Evolutionary conservation across 1,140 invertebrate genomes (phyloP).

Genomic region (Formica selysi): DNA sequence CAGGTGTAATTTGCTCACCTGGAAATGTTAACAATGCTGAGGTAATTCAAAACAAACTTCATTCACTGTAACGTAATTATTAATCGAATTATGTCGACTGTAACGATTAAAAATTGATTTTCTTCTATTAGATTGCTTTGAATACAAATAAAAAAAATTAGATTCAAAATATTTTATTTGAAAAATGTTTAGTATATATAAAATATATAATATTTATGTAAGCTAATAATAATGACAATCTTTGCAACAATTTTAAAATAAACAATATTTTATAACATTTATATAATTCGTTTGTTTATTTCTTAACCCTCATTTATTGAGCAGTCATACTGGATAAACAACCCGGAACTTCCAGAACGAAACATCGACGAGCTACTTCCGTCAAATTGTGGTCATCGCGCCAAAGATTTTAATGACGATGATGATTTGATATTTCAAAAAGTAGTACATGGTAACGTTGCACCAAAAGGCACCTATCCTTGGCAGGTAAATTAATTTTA

Average conservation of each 20-base stretch:
- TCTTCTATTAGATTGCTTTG: not conserved
- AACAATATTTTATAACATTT: not conserved
- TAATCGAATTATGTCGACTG: not conserved
- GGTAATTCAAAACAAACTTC: conserved; percentile 78
- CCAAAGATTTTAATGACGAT: conserved; percentile 84
- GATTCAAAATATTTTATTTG: not conserved
- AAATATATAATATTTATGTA: not conserved
- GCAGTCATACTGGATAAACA: conserved; percentile 59
- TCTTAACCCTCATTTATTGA: conserved; percentile 67
- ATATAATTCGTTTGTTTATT: conserved; percentile 48
- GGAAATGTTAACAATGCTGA: conserved; percentile 76
- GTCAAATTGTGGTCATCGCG: conserved; percentile 85
- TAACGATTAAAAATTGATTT: not conserved
- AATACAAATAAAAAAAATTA: conserved; percentile 5
- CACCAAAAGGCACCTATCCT: conserved; percentile 90
- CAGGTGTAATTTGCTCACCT: conserved; percentile 88
- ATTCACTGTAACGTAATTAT: conserved; percentile 12
- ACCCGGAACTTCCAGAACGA: conserved; percentile 70
- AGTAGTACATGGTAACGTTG: conserved; percentile 87
- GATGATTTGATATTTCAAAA: conserved; percentile 85
- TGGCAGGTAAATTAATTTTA: conserved; percentile 89
- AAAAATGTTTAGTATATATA: not conserved
- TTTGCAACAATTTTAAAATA: conserved; percentile 1
- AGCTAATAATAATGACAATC: not conserved
- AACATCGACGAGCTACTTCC: conserved; percentile 83